Conservation (phyloP, 2,113 vertebrate genomes). For the Macheiramphus alcinus region DNA sequence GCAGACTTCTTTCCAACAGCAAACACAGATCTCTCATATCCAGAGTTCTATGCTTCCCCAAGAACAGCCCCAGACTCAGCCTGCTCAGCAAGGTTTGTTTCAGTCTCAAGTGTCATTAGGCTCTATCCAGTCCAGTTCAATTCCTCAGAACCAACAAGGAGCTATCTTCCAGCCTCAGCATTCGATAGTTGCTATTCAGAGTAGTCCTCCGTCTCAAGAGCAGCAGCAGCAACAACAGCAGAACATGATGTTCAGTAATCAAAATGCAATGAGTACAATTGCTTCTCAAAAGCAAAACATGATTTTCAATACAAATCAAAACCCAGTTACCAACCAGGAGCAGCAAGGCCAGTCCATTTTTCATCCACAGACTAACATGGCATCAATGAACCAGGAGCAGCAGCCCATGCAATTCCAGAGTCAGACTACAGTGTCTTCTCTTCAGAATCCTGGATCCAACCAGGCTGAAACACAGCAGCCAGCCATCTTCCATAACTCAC, state of each 20-base stretch:
- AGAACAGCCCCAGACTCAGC: conserved; percentile 76
- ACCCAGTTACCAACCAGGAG: conserved; percentile 80
- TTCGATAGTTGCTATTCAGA: conserved; percentile 79
- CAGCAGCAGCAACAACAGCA: conserved; percentile 80
- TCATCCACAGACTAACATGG: conserved; percentile 84
- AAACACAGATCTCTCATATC: conserved; percentile 82
- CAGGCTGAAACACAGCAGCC: conserved; percentile 81
- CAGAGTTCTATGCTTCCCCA: conserved; percentile 84
- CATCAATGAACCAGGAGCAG: conserved; percentile 82
- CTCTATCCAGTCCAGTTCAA: conserved; percentile 71
- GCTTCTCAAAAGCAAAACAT: conserved; percentile 81
- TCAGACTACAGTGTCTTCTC: conserved; percentile 80
- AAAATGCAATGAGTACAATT: conserved; percentile 73
- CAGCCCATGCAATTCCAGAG: conserved; percentile 95
- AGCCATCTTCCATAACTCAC: conserved; percentile 87
- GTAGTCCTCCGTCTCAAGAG: conserved; percentile 72
- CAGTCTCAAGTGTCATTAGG: conserved; percentile 73
- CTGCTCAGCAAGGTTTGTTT: conserved; percentile 74
- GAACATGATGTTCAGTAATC: conserved; percentile 76
- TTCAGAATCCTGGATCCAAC: conserved; percentile 77
- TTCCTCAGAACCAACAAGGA: conserved; percentile 80
- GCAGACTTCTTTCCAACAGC: conserved; percentile 84
- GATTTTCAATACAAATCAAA: conserved; percentile 76
- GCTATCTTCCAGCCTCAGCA: conserved; percentile 85
- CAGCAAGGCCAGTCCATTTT: conserved; percentile 85